These are phyloP conservation scores for Patiria miniata DNA, from an alignment of 35 echinoderm and acorn worm species.

Conservation along the genomic window DNA sequence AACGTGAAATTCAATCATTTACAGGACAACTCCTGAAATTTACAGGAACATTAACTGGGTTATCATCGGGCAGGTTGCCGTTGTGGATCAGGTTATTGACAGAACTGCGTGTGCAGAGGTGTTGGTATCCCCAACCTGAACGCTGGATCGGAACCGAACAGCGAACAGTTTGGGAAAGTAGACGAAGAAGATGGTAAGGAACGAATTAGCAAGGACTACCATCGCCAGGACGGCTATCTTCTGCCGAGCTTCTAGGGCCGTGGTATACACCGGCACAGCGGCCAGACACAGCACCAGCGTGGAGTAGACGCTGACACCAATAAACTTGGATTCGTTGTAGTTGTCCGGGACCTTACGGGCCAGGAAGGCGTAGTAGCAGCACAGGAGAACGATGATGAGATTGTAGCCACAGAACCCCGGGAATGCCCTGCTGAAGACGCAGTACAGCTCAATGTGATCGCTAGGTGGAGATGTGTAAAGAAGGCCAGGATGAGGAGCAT, in stretches of 20 bases:
- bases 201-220: not conserved
- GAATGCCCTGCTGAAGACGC: constrained; percentile 1
- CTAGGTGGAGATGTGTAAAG: constrained; percentile 3
- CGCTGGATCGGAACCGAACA: not conserved
- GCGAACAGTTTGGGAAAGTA: constrained; percentile 25
- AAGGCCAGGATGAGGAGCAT: not conserved
- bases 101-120: not conserved
- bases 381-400: constrained; percentile 27
- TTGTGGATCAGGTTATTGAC: no score
- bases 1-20: no score
- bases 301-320: constrained; percentile 18
- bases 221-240: not conserved
- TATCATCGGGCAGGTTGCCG: no score
- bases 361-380: constrained; percentile 32
- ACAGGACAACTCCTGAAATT: no score
- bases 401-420: constrained; percentile 32
- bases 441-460: constrained; percentile 22
- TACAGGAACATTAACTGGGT: no score
- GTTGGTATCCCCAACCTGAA: not conserved
- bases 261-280: constrained; percentile 15
- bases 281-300: not conserved
- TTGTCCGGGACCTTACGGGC: constrained; percentile 43
- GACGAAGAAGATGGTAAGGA: not conserved
- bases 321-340: constrained; percentile 49
- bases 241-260: not conserved